Evolutionary conservation across 2,797 vertebrate genomes (phyloP), one percentile per base, ranked within the genome.

Genomic region (Chelon labrosus): DNA sequence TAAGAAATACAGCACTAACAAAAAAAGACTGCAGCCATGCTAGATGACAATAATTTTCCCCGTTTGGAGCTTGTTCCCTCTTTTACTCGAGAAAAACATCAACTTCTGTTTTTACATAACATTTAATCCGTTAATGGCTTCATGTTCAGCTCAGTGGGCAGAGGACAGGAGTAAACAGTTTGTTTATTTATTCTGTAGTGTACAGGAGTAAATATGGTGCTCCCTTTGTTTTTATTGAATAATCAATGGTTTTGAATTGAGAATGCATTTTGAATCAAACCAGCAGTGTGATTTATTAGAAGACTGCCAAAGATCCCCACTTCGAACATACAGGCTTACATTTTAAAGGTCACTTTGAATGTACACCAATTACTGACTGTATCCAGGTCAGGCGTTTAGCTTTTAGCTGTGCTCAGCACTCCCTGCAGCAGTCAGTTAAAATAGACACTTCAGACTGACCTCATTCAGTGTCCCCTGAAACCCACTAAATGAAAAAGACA

Each of bases 361-460:
- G 5, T 19, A 60, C 56, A 64, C 16, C 41, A 54, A 47, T 74
- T 57, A 69, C 16, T 42, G 53, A 39, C 38, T 63, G 10, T 20
- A 47, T 70, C 53, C 66, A 66, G 78, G 70, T 78, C 77, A 35
- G 22, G n/a, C 27, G 65, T 55, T 55, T 25, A 70, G 61, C 27
- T 67, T 55, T 55, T 25, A 70, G 61, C 61, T 10, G 14, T 13
- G 57, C 39, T 68, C 52, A 62, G 31, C 54, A 53, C 17, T 52
- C 3, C 2, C 63, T 16, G 0, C n/a, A n/a, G 53, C 20, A 62
- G 51, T 56, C 65, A 46, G 70, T 80, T 75, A 69, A 77, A 88
- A 82, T 65, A 84, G 83, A 80, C 68, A n/a, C 70, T 66, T 68
- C 13, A 65, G 25, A 42, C 65, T 68, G 77, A 61, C 69, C 75